Conservation (phyloP, 2,888 invertebrate species). For the Poecilobothrus nobilitatus region DNA sequence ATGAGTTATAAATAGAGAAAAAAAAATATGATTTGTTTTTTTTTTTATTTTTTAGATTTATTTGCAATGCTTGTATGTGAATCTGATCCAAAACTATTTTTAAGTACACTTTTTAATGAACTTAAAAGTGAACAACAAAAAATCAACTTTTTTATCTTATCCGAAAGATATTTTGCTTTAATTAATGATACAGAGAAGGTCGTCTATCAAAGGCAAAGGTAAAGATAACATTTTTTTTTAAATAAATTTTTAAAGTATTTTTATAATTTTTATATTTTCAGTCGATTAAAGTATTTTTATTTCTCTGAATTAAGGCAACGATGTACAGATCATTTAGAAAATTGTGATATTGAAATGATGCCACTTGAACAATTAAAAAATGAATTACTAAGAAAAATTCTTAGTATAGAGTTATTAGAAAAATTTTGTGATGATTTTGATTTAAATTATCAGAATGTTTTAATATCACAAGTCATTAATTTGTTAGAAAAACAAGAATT, state of each 20-base stretch:
- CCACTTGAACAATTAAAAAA: conserved; percentile 37
- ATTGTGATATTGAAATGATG: conserved; percentile 37
- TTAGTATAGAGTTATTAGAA: conserved; percentile 37
- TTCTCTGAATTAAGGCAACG: conserved; percentile 41
- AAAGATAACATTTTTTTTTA: background rate
- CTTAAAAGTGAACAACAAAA: conserved; percentile 38
- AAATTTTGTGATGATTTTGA: conserved; percentile 39
- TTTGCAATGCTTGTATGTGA: conserved; percentile 37
- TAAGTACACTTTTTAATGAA: conserved; percentile 34
- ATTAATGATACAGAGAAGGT: conserved; percentile 30
- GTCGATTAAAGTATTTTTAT: conserved; percentile 41
- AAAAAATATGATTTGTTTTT: conserved; percentile 5
- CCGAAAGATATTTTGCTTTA: conserved; percentile 37
- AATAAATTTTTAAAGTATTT: background rate
- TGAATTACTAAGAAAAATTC: conserved; percentile 36
- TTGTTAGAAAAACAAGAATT: conserved; percentile 30
- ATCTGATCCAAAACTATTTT: conserved; percentile 27
- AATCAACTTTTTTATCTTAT: conserved; percentile 37
- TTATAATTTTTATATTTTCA: conserved; percentile 20
- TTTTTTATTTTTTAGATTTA: conserved; percentile 28
- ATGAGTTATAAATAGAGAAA: background rate
- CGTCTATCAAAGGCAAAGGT: conserved; percentile 33
- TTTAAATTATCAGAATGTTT: conserved; percentile 39
- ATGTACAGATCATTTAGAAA: conserved; percentile 35
- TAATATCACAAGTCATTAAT: conserved; percentile 34